Percentiles rank a stretch among this genome's conserved stretches.
Evolutionary conservation across 1,140 invertebrate genomes (phyloP).

Genomic region (Musca domestica): DNA sequence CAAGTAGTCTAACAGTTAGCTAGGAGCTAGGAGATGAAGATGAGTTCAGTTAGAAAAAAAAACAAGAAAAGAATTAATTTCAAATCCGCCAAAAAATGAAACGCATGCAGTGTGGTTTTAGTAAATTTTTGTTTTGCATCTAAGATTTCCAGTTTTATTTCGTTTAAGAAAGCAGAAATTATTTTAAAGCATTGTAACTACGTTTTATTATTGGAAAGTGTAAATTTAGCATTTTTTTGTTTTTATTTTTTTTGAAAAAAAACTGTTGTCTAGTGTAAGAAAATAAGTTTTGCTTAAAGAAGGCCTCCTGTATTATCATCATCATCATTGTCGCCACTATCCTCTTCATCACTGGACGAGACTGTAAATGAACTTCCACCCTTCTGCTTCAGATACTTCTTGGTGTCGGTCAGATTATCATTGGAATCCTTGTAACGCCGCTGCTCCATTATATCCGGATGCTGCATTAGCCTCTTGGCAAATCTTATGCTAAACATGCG

Average conservation of each 20-base stretch:
- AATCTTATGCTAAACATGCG: slow-evolving; percentile 56
- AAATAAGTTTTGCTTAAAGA: not conserved
- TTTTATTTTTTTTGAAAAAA: too few species aligned
- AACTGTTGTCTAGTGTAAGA: slow-evolving; percentile 3
- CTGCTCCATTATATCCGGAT: slow-evolving; percentile 4
- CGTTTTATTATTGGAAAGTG: too few species aligned
- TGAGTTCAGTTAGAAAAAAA: not conserved
- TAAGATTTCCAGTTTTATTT: too few species aligned
- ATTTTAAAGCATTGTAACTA: too few species aligned
- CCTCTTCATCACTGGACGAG: not conserved
- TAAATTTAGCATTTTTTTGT: too few species aligned
- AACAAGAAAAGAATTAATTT: slow-evolving; percentile 1
- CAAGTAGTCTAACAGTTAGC: not conserved
- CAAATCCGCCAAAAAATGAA: too few species aligned
- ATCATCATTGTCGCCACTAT: not conserved
- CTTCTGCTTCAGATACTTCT: not conserved
- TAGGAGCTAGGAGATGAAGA: not conserved
- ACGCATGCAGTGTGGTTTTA: too few species aligned
- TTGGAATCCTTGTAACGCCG: slow-evolving; percentile 11
- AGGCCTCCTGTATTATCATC: slow-evolving; percentile 8
- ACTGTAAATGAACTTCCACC: not conserved
- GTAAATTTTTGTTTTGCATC: too few species aligned
- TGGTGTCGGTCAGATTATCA: not conserved
- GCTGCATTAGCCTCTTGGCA: slow-evolving; percentile 34
- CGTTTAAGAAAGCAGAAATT: too few species aligned